These are phyloP conservation scores for Hyperoplus immaculatus DNA, from an alignment of 2,797 vertebrate genomes.

Conservation along the genomic window DNA sequence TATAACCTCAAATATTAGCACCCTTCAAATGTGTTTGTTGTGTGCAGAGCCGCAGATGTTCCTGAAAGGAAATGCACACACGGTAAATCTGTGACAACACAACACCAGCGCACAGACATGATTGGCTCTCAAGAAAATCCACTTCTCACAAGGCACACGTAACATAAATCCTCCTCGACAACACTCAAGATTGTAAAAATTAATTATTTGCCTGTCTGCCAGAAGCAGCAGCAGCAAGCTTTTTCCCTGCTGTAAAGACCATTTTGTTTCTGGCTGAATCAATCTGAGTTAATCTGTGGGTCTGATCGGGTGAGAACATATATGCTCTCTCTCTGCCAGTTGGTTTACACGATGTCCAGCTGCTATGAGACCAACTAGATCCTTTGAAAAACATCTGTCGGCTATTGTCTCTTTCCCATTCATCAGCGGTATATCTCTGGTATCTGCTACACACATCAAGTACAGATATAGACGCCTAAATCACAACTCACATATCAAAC, in stretches of 20 bases:
- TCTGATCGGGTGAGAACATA: slow-evolving; percentile 59
- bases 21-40: not conserved
- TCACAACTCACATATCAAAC: slow-evolving; percentile 71
- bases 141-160: slow-evolving; percentile 21
- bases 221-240: not conserved
- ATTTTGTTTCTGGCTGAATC: slow-evolving; percentile 52
- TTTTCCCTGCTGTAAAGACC: slow-evolving; percentile 29
- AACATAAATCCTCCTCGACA: slow-evolving; percentile 48
- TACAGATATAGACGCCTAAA: slow-evolving; percentile 61
- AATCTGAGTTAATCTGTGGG: slow-evolving; percentile 68
- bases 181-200: slow-evolving; percentile 36
- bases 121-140: slow-evolving; percentile 24
- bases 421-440: slow-evolving; percentile 43
- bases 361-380: slow-evolving; percentile 35
- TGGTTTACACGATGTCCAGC: slow-evolving; percentile 59
- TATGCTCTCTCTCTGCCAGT: slow-evolving; percentile 36
- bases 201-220: slow-evolving; percentile 53
- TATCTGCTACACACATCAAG: slow-evolving; percentile 51
- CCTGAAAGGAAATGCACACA: not conserved
- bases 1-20: not conserved
- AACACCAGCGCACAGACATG: not conserved
- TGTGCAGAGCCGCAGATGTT: not conserved
- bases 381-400: slow-evolving; percentile 61
- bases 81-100: not conserved
- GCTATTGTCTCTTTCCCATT: slow-evolving; percentile 58